Conservation (phyloP, 2,888 invertebrate species). For the Harpalus rufipes region DNA sequence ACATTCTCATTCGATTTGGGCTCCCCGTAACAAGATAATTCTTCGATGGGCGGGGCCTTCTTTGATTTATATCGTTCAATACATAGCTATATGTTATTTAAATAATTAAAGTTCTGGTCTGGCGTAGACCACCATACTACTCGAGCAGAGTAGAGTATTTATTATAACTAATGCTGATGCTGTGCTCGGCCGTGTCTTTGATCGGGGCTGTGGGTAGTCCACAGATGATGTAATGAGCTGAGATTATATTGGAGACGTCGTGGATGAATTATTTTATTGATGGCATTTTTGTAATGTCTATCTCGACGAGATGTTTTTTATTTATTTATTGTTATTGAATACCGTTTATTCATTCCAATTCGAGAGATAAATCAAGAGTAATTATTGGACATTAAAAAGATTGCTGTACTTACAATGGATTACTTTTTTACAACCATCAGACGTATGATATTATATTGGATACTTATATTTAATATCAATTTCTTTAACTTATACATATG, state of each 20-base stretch:
- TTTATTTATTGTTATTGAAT: slow-evolving; percentile 57
- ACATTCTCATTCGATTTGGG: neutral
- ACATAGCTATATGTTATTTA: slow-evolving; percentile 65
- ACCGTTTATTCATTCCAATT: slow-evolving; percentile 43
- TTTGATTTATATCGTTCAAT: slow-evolving; percentile 64
- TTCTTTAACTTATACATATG: no score
- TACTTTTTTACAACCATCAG: neutral
- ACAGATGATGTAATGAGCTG: slow-evolving; percentile 45
- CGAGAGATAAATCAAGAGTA: slow-evolving; percentile 26
- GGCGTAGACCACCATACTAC: neutral
- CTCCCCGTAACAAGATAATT: neutral
- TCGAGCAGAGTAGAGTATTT: slow-evolving; percentile 33
- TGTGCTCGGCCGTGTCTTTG: slow-evolving; percentile 36
- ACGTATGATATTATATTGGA: neutral
- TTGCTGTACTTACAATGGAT: slow-evolving; percentile 26
- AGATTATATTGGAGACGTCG: slow-evolving; percentile 54
- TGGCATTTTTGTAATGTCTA: slow-evolving; percentile 52
- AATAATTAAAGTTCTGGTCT: slow-evolving; percentile 56
- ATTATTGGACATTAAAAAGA: slow-evolving; percentile 45
- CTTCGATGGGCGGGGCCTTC: neutral
- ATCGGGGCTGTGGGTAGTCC: slow-evolving; percentile 11
- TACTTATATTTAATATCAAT: no score
- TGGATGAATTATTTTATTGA: slow-evolving; percentile 56
- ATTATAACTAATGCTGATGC: slow-evolving; percentile 58
- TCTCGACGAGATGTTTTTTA: slow-evolving; percentile 29